phyloP scores from a whole-genome alignment of 2,113 vertebrate species.

The Lichenostomus cassidix region DNA sequence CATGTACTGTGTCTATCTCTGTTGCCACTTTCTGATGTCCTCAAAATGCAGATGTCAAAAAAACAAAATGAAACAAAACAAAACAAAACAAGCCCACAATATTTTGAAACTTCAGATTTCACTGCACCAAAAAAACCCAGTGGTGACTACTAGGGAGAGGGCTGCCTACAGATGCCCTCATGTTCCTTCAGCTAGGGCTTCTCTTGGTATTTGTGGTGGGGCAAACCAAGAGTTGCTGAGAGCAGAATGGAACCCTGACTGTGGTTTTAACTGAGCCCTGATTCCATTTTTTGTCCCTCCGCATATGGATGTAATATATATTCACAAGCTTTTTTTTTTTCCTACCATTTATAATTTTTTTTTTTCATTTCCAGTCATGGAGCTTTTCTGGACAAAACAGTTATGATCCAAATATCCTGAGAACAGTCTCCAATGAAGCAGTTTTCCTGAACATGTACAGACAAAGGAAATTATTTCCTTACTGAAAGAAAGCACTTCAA shows the following conservation, averaged over 20 bases:
- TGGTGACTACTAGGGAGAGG: neutral
- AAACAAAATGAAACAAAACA: neutral
- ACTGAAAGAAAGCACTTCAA: slow-evolving; percentile 75
- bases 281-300: neutral
- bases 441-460: slow-evolving; percentile 71
- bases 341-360: neutral
- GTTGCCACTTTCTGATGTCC: neutral
- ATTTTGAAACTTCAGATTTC: neutral
- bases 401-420: slow-evolving; percentile 56
- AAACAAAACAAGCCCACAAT: too few relatives aligned
- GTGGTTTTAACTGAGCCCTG: neutral
- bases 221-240: neutral
- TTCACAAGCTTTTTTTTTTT: neutral
- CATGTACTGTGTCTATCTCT: neutral
- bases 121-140: neutral
- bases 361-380: slow-evolving; percentile 43
- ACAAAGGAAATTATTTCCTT: slow-evolving; percentile 80
- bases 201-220: neutral
- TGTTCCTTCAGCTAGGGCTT: neutral
- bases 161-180: neutral
- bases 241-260: neutral
- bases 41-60: neutral
- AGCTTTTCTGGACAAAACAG: slow-evolving; percentile 64
- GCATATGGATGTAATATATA: slow-evolving; percentile 58
- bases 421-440: slow-evolving; percentile 61